Percentiles rank a stretch among this genome's conserved stretches.
These are phyloP conservation scores for Cylas formicarius DNA, from an alignment of 1,140 invertebrate species.

Conservation along the genomic window DNA sequence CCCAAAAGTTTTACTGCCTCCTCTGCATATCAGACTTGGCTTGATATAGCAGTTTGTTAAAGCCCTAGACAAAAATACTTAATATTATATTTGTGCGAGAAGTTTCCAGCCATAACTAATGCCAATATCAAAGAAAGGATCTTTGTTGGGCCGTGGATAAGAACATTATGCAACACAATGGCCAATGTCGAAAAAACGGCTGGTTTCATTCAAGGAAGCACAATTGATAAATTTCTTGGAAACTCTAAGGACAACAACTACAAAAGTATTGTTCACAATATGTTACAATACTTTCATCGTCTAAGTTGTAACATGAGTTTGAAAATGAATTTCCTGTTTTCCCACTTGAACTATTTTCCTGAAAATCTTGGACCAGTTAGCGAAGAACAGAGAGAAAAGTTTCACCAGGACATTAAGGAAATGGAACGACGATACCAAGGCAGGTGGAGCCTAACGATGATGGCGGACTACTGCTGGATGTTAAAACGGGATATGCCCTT, in stretches of 20 bases:
- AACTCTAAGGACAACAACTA: no score
- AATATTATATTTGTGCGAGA: slow-evolving; percentile 6
- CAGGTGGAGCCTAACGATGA: slow-evolving; percentile 5
- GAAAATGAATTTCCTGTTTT: no score
- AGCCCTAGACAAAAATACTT: slow-evolving; percentile 4
- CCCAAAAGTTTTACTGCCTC: slow-evolving; percentile 9
- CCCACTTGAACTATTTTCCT: slow-evolving; percentile 7
- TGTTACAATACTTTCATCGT: no score
- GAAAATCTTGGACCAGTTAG: no score
- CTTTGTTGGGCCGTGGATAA: slow-evolving; percentile 4
- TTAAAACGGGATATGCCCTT: slow-evolving; percentile 5
- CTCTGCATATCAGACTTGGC: slow-evolving; percentile 8
- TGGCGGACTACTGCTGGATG: slow-evolving; percentile 10
- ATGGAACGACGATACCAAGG: slow-evolving; percentile 11
- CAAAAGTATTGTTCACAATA: slow-evolving; percentile 2
- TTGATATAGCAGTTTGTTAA: no score
- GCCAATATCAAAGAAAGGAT: slow-evolving; percentile 5
- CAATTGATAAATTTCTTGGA: slow-evolving; percentile 1
- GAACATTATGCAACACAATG: slow-evolving; percentile 8
- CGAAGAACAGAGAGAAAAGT: no score
- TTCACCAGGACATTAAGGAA: no score
- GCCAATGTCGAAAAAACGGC: neutral
- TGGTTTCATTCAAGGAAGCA: slow-evolving; percentile 1
- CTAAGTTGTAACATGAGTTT: neutral
- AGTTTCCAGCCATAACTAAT: slow-evolving; percentile 4